Evolutionary conservation across 1,140 invertebrate genomes (phyloP), one percentile per base, ranked within the genome.

Genomic region (Drosophila tani): DNA sequence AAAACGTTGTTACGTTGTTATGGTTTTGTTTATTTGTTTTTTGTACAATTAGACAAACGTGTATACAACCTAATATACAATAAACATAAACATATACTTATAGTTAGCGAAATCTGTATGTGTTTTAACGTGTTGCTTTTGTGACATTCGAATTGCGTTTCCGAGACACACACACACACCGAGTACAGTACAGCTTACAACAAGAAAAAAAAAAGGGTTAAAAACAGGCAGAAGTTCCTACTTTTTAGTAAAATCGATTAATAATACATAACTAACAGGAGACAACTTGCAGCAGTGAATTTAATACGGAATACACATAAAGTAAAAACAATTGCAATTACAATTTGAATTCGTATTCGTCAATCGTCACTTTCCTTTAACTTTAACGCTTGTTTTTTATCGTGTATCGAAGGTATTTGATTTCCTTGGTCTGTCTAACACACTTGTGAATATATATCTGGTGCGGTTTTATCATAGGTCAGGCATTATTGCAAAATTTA

Each of bases 141-240:
- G 57, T 47, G 73, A 66, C 49, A 81, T 75, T 75, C 71, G 65
- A 74, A 76, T 78, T 84, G 45, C 70, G 77, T 84, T 86, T 71
- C 27, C n/a, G 49, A 68, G 59, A 82, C 66, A 75, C 56, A 78
- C 51, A 24, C 21, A 50, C 27, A 53, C 50, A 55, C 51, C 51
- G 51, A 55, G 32, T 55, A 55, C 27, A 75, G 41, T 75, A 69
- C 59, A 80, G 71, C 55, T 50, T 51, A 29, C 29, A 29, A 35
- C 27, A 32, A 35, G 19, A 53, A 35, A 35, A 53, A 32, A 40
- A 40, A 40, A 56, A 62, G 38, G 64, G 59, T 71, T 64, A 24
- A 79, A 56, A 79, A 79, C 78, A 83, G 81, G 79, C 86, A 82
- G 85, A 90, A 90, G 85, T 90, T 90, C 85, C 85, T 90, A 90